Evolutionary conservation across 2,797 vertebrate genomes (phyloP).

Genomic region (Neostethus bicornis): DNA sequence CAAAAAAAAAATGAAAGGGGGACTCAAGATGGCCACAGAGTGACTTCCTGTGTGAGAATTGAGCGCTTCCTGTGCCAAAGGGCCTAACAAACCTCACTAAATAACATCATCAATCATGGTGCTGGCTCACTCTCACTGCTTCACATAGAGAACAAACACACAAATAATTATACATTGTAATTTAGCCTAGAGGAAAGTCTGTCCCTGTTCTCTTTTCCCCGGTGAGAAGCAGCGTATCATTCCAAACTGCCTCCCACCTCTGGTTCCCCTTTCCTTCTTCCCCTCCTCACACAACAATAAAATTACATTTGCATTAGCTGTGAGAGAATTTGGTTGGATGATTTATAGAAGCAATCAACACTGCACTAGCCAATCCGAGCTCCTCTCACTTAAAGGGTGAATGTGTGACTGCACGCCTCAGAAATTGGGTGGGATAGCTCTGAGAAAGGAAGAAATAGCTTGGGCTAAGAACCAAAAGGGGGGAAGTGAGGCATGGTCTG

Average conservation of each 20-base stretch:
- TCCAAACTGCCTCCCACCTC: slow-evolving; percentile 59
- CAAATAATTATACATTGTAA: slow-evolving; percentile 72
- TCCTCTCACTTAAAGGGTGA: slow-evolving; percentile 30
- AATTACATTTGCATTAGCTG: slow-evolving; percentile 87
- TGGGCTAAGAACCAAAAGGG: slow-evolving; percentile 62
- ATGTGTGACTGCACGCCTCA: slow-evolving; percentile 16
- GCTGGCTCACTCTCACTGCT: slow-evolving; percentile 74
- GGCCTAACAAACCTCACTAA: slow-evolving; percentile 84
- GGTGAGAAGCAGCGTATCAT: slow-evolving; percentile 84
- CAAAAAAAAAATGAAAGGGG: slow-evolving; percentile 73
- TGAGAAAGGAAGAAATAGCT: slow-evolving; percentile 65
- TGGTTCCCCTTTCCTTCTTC: slow-evolving; percentile 66
- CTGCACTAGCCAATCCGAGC: slow-evolving; percentile 65
- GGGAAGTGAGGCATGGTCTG: slow-evolving; percentile 59
- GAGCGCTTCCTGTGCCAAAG: slow-evolving; percentile 86
- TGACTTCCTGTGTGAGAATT: slow-evolving; percentile 88
- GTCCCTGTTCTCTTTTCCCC: slow-evolving; percentile 77
- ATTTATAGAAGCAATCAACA: slow-evolving; percentile 88
- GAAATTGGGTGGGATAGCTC: slow-evolving; percentile 52
- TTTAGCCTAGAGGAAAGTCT: slow-evolving; percentile 74
- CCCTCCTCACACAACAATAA: slow-evolving; percentile 75
- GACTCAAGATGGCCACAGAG: slow-evolving; percentile 79
- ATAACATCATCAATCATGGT: slow-evolving; percentile 91
- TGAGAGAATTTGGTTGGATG: slow-evolving; percentile 83
- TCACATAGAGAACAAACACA: slow-evolving; percentile 68